Evolutionary conservation across 1,140 invertebrate genomes (phyloP), one percentile per base, ranked within the genome.

Genomic region (Aphaenogaster floridana): DNA sequence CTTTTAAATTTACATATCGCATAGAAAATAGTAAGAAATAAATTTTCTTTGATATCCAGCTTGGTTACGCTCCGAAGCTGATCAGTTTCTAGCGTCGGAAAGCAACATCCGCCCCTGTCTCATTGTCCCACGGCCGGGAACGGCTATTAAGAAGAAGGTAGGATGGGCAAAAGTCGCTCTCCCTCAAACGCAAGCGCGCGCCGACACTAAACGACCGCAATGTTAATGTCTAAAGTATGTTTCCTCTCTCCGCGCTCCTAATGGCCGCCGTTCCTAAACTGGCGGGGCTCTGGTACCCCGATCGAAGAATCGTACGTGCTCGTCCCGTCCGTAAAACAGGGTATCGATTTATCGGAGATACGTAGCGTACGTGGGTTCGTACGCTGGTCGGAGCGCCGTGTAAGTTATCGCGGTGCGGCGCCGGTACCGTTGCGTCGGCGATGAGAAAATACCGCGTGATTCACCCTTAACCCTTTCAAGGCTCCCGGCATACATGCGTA

Each of bases 201-300:
- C 21, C 54, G 86, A 88, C 86, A 78, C 59, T 79, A 50, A 88
- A 90, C 88, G 76, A 86, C 63, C 28, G 74, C 83, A 83, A 89
- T 89, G 84, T 91, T 91, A 91, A 91, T 91, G 89, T 91, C 80
- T 87, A 91, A 91, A 87, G 85, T 91, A 91, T 90, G 89, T 91
- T 91, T 89, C 87, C 84, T 90, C 79, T 90, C 66, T 74, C 42
- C 86, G 71, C 74, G 87, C 61, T 68, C 54, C 74, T 89, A 91
- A 91, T 90, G 87, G 74, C 71, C 63, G 71, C n/a, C 77, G 88
- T 64, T 88, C 69, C 86, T 91, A 88, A 90, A 88, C 83, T 83
- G 87, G 63, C 88, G 88, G 59, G 54, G 15, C n/a, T 34, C 66
- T 2, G 63, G 39, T 68, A 48, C 39, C 2, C 28, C 52, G 63